Percentiles rank a stretch among this genome's conserved stretches.
These are phyloP conservation scores for Pseudeuparius sepicola DNA, from an alignment of 2,888 invertebrate genomes.

Conservation along the genomic window DNA sequence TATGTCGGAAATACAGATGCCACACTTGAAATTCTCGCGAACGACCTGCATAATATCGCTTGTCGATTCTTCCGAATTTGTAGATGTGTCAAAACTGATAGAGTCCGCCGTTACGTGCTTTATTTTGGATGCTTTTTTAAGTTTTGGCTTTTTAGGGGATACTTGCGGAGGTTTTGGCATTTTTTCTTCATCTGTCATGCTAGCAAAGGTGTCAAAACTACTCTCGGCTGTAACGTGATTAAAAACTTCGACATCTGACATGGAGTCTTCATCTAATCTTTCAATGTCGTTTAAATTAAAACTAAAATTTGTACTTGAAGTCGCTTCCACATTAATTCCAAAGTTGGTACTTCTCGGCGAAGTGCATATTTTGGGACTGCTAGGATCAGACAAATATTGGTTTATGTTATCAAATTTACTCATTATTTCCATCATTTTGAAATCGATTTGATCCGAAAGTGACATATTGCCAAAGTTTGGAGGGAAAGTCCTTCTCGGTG, in stretches of 20 bases:
- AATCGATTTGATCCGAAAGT: slow-evolving; percentile 39
- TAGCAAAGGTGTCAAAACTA: too few species aligned
- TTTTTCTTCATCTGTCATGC: background rate
- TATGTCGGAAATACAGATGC: slow-evolving; percentile 49
- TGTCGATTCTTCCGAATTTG: slow-evolving; percentile 7
- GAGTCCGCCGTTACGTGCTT: slow-evolving; percentile 31
- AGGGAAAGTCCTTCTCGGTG: slow-evolving; percentile 25
- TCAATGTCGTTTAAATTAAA: background rate
- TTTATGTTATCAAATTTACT: slow-evolving; percentile 39
- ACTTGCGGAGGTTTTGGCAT: too few species aligned
- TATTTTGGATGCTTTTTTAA: slow-evolving; percentile 11
- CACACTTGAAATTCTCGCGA: slow-evolving; percentile 44
- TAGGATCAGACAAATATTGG: background rate
- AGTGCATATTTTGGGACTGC: too few species aligned
- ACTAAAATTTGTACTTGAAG: background rate
- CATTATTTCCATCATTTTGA: slow-evolving; percentile 45
- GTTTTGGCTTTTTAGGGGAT: too few species aligned
- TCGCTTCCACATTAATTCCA: background rate
- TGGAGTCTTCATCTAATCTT: background rate
- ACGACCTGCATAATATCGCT: slow-evolving; percentile 11
- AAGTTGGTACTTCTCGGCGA: background rate
- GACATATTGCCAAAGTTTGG: slow-evolving; percentile 27
- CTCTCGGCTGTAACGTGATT: background rate
- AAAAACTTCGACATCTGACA: background rate
- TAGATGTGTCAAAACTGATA: slow-evolving; percentile 7